Evolutionary conservation across 2,797 vertebrate species (phyloP), one percentile per base, ranked within the genome.

Genomic region (Clarias laeviceps): DNA sequence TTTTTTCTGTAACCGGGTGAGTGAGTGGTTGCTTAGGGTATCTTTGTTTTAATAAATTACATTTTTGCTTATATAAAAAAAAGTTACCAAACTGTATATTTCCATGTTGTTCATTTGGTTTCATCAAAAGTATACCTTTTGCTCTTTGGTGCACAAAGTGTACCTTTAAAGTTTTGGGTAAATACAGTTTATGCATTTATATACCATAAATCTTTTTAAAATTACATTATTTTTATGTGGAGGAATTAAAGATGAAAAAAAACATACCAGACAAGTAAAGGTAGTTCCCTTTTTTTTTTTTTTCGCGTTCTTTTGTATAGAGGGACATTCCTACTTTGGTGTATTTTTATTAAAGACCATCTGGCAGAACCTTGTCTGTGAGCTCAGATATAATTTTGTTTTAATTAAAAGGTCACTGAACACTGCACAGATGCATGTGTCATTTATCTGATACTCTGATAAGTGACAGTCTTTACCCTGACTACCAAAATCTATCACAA

Each of bases 331-430:
- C 5, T 20, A 34, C 40, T 54, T 65, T 76, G 0, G 59, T 50
- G 20, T 18, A 40, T 3, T 73, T 74, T 81, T 81, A 64, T 54
- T 72, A 61, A 70, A 73, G 37, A 12, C 84, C 82, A 79, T 84
- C 85, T 65, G 73, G 82, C 82, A 88, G 86, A 88, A 82, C 84
- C 3, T 77, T 62, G 32, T 86, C 88, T 72, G 87, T 88, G 50
- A 14, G 7, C 87, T 87, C 86, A 84, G 85, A 86, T 79, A 88
- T 88, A 89, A 89, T 90, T 88, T 87, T 80, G 84, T 89, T 89
- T 91, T 90, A 91, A 90, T 91, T 89, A 91, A 89, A 88, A 88
- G 85, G 90, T 88, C 87, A 64, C 82, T 72, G 82, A 82, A 83
- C 82, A 80, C 88, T 84, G 84, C 22, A 83, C 57, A 80, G 84